Evolutionary conservation across 2,888 invertebrate genomes (phyloP).

Genomic region (Pegoplata infirma): DNA sequence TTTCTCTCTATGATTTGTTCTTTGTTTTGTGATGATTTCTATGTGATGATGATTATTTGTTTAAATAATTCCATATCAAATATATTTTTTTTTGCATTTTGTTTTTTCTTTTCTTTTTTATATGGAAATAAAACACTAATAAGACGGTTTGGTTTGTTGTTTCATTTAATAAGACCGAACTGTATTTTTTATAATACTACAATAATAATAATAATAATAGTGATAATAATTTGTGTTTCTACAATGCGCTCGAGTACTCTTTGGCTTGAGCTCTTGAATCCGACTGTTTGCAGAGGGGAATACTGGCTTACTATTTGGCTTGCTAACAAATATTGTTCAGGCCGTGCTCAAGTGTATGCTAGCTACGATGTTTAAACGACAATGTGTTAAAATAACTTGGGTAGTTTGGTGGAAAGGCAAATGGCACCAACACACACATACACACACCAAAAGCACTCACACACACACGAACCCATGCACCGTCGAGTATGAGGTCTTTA

Average conservation of each 20-base stretch:
- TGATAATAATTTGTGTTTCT: constrained; percentile 56
- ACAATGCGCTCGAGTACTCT: constrained; percentile 78
- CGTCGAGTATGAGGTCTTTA: not conserved
- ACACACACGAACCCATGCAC: not conserved
- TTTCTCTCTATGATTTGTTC: constrained; percentile 37
- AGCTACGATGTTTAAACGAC: constrained; percentile 54
- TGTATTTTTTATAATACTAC: constrained; percentile 22
- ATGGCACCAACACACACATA: constrained; percentile 18
- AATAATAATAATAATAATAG: constrained; percentile 43
- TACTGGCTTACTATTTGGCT: constrained; percentile 79
- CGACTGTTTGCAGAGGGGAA: constrained; percentile 80
- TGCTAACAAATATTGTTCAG: constrained; percentile 78
- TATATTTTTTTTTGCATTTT: not conserved
- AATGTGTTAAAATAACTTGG: constrained; percentile 58
- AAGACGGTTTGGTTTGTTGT: constrained; percentile 56
- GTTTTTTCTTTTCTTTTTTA: constrained; percentile 4
- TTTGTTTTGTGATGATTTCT: constrained; percentile 28
- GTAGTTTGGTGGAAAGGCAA: constrained; percentile 58
- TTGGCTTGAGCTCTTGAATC: constrained; percentile 78
- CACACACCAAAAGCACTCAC: constrained; percentile 11
- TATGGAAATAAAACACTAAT: constrained; percentile 56
- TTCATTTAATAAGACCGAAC: constrained; percentile 57
- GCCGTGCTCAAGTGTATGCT: constrained; percentile 77
- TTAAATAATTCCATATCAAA: constrained; percentile 45
- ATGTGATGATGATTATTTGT: constrained; percentile 41